Evolutionary conservation across 2,113 vertebrate species (phyloP).

Genomic region (Cebidichthys violaceus): DNA sequence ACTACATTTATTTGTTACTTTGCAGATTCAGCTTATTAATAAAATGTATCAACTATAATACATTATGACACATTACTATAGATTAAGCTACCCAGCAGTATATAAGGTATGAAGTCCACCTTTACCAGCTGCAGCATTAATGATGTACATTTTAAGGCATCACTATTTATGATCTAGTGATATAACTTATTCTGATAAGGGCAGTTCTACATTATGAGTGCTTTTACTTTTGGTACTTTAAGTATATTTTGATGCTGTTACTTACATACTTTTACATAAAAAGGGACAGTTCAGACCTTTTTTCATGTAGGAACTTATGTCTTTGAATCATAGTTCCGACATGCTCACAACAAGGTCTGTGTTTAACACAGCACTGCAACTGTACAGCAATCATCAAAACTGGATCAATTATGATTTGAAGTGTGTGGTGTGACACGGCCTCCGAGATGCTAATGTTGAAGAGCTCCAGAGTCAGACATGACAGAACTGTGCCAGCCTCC

Average conservation of each 20-base stretch:
- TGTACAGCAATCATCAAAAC: neutral
- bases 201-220: neutral
- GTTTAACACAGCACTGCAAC: neutral
- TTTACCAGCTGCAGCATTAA: neutral
- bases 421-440: constrained; percentile 1
- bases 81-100: neutral
- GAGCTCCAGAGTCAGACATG: constrained; percentile 15
- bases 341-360: neutral
- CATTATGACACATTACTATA: neutral
- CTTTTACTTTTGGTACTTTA: neutral
- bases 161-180: neutral
- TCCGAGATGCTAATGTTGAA: constrained; percentile 3
- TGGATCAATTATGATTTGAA: neutral
- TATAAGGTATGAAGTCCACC: neutral
- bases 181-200: neutral
- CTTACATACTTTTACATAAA: neutral
- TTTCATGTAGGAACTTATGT: neutral
- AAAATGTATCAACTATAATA: neutral
- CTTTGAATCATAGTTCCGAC: neutral
- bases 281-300: neutral
- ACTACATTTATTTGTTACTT: neutral
- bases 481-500: constrained; percentile 37
- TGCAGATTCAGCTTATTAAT: neutral
- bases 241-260: neutral
- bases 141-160: neutral